phyloP scores from a whole-genome alignment of 2,797 vertebrate species.

The Enoplosus armatus region DNA sequence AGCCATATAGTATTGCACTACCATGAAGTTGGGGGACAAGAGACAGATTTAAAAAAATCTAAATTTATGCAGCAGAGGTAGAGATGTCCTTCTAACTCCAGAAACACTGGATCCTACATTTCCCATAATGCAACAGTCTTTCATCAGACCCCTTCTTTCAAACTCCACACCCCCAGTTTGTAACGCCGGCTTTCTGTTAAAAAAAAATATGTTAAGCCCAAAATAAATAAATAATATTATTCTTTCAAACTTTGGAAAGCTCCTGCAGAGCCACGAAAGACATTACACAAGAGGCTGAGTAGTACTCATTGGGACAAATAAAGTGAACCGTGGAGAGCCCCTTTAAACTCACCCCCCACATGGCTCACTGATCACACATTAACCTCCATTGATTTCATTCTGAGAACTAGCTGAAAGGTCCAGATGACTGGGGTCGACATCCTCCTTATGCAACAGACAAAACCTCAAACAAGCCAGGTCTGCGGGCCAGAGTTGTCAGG shows the following conservation, averaged over 20 bases:
- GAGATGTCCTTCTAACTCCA: not conserved
- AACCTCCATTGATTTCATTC: slow-evolving; percentile 80
- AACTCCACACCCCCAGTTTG: not conserved
- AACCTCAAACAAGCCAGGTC: slow-evolving; percentile 31
- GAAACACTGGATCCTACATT: not conserved
- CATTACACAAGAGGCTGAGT: not conserved
- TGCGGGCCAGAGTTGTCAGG: not conserved
- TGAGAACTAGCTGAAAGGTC: slow-evolving; percentile 59
- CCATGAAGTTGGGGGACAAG: not conserved
- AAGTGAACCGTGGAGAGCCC: slow-evolving; percentile 8
- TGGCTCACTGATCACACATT: slow-evolving; percentile 69
- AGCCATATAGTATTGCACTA: too few relatives aligned
- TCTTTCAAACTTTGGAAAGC: not conserved
- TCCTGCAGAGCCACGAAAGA: not conserved
- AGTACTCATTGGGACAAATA: not conserved
- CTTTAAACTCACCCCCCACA: slow-evolving; percentile 27
- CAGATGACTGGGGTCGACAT: slow-evolving; percentile 49
- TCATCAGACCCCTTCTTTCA: not conserved
- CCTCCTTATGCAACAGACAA: slow-evolving; percentile 62
- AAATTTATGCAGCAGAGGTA: not conserved
- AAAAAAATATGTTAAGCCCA: not conserved
- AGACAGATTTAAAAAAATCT: not conserved
- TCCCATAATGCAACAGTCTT: slow-evolving; percentile 8
- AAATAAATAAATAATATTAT: not conserved
- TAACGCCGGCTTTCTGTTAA: not conserved